Base-by-base conservation (phyloP, 1,140 invertebrate genomes). In the Scaptomyza hsui region DNA sequence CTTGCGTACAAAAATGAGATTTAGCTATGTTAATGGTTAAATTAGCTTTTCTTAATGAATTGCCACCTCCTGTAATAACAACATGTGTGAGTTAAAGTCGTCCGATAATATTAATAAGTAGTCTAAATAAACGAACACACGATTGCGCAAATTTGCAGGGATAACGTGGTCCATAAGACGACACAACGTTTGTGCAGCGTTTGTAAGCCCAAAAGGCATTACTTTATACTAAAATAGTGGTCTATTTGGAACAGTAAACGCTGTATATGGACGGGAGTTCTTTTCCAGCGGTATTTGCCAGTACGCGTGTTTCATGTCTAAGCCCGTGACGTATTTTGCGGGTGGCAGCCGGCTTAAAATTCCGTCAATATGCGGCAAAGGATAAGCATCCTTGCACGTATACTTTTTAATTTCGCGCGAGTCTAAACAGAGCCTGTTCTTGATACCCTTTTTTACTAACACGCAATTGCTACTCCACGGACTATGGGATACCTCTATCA, bases 31-130 rank as follows among this genome's bases (percentile, higher is more conserved):
- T 26, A 4, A 26, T 26, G 5, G 5, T 3, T 26, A 26, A 26
- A 26, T 26, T 26, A 26, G 24, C 24, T 26, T 26, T 26, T 26
- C 24, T 3, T 5, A 26, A 26, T 26, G 5, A 2, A 21, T 21
- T 26, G 24, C 3, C 2, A 26, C 24, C 2, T 26, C 5, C 5
- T 26, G 24, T 26, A 26, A 4, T 5, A 26, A 26, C 24, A 26
- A 26, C 24, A 26, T 4, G 24, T 94, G 93, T 9, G 92, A 77
- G 6, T 92, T 86, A 48, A 91, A 91, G 12, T 70, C 88, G 10
- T 77, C 60, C 3, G 74, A 83, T 21, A 89, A 82, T 7, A 93
- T 70, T 0, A 93, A 59, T 1, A 93, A 78, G 60, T 94, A 93
- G 76, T 94, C 93, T 0, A 94, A 35, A 61, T 93, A 90, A 3